Evolutionary conservation across 2,113 vertebrate genomes (phyloP).

Genomic region (Cacatua alba): DNA sequence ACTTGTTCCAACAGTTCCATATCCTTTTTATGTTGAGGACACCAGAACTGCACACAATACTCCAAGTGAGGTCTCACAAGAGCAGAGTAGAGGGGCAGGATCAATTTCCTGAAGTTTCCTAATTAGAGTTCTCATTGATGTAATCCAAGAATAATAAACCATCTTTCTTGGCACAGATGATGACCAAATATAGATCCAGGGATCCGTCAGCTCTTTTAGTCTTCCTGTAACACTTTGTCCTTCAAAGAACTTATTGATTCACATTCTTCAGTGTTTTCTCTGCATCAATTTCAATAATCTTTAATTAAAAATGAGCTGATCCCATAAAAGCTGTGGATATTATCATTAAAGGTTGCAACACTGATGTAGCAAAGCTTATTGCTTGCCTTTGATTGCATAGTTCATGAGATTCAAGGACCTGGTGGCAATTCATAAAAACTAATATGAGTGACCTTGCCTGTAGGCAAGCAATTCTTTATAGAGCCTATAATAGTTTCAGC

Average conservation of each 20-base stretch:
- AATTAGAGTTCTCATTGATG: not conserved
- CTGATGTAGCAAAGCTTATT: not conserved
- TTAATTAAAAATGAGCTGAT: conserved; percentile 16
- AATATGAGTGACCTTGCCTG: conserved; percentile 16
- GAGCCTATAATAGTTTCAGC: not conserved
- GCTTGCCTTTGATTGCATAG: not conserved
- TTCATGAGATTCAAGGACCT: not conserved
- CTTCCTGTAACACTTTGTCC: not conserved
- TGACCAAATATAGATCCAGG: not conserved
- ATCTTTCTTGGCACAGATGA: not conserved
- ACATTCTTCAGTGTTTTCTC: not conserved
- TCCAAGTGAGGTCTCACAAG: too few relatives aligned
- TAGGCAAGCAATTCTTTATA: conserved; percentile 7
- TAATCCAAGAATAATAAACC: not conserved
- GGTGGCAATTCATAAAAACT: not conserved
- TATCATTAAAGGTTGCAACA: not conserved
- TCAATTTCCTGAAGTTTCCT: not conserved
- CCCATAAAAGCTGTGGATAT: not conserved
- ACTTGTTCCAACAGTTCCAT: too few relatives aligned
- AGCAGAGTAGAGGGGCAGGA: too few relatives aligned
- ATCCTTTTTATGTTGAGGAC: too few relatives aligned
- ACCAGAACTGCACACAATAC: too few relatives aligned
- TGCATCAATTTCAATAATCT: conserved; percentile 12
- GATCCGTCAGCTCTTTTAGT: not conserved
- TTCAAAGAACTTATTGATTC: not conserved